These are phyloP conservation scores for Chloroceryle aenea DNA, from an alignment of 2,113 vertebrate species.

Conservation along the genomic window DNA sequence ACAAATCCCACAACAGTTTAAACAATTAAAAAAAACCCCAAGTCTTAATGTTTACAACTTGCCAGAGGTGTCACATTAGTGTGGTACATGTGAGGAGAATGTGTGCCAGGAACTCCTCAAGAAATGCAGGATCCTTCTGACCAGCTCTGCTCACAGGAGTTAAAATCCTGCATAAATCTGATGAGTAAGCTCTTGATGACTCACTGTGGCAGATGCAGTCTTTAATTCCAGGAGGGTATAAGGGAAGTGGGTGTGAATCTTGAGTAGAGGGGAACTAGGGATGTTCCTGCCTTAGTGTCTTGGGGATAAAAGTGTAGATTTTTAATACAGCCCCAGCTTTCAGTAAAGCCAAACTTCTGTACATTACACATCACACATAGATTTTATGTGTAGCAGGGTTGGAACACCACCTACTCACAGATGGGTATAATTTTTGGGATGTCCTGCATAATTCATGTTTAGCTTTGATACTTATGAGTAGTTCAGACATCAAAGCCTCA, in stretches of 20 bases:
- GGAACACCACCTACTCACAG: slow-evolving; percentile 66
- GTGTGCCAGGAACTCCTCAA: background rate
- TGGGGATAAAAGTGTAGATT: slow-evolving; percentile 44
- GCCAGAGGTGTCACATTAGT: background rate
- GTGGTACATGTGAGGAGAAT: background rate
- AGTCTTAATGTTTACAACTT: background rate
- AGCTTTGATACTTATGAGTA: slow-evolving; percentile 69
- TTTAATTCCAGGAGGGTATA: slow-evolving; percentile 51
- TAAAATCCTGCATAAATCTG: slow-evolving; percentile 56
- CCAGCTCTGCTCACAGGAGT: slow-evolving; percentile 36
- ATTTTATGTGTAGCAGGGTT: slow-evolving; percentile 42
- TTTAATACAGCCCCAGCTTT: slow-evolving; percentile 26
- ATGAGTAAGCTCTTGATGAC: slow-evolving; percentile 69
- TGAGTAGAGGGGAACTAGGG: slow-evolving; percentile 37
- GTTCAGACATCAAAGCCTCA: slow-evolving; percentile 66
- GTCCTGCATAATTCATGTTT: slow-evolving; percentile 69
- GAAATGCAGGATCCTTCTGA: slow-evolving; percentile 24
- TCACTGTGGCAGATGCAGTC: slow-evolving; percentile 57
- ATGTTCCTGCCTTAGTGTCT: slow-evolving; percentile 38
- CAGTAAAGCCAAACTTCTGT: slow-evolving; percentile 17
- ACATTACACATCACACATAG: slow-evolving; percentile 43
- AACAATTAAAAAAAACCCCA: background rate
- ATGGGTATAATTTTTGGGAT: slow-evolving; percentile 69
- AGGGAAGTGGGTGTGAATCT: slow-evolving; percentile 50
- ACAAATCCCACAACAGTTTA: no score